Evolutionary conservation across 2,113 vertebrate species (phyloP), one percentile per base, ranked within the genome.

Genomic region (Ochotona curzoniae): DNA sequence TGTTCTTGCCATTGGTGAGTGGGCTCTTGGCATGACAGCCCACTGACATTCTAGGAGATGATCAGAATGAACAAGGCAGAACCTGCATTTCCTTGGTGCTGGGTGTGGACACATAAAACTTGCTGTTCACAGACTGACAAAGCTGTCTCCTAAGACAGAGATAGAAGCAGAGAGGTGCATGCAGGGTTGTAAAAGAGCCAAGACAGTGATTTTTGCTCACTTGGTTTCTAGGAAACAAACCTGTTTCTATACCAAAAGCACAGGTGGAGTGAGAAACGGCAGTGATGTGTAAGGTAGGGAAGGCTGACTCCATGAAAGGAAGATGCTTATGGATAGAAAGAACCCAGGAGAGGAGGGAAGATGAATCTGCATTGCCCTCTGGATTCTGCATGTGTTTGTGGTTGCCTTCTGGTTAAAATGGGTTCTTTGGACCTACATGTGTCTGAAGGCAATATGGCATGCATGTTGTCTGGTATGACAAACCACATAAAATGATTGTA

Each of bases 231-330:
- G 49, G 35, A 80, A 47, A 17, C 26, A 79, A 74, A 47, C 5
- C 30, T 25, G 25, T 51, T 30, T 82, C 9, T 0, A 6, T 0
- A 0, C 32, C 57, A 30, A 18, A 44, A 23, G 54, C 25, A 23
- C 1, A 49, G 28, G 67, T 60, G 54, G 47, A 38, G 17, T 26
- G 10, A 75, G 82, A 93, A 76, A 57, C 9, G 8, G 32, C 21
- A 15, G 61, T 23, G 54, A 28, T 1, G 3, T 38, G 15, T 2
- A 12, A 78, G 38, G 6, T 28, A 20, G 35, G 28, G 28, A 26
- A 18, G 26, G n/a, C 38, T 75, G 26, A 4, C 32, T 83, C 47
- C n/a, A 0, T 18, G 38, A 32, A 17, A 13, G 5, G 9, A 26
- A 17, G 66, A 28, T 86, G 18, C 4, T 30, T 54, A 35, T 44